Conservation (phyloP, 2,888 invertebrate species). For the Dysmachus trigonus region DNA sequence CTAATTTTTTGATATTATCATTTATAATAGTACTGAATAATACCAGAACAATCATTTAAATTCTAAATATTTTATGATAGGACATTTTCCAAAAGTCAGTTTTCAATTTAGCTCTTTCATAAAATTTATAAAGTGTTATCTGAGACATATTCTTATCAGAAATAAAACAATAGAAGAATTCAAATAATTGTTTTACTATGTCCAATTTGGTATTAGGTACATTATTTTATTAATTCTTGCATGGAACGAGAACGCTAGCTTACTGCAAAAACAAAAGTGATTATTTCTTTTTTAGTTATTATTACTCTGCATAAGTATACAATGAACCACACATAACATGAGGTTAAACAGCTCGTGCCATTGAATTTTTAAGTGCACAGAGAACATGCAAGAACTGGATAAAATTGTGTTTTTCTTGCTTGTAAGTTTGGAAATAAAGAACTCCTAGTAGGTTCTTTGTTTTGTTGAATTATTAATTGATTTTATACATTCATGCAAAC, state of each 20-base stretch:
- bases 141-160: neutral
- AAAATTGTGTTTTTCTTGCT: slow-evolving; percentile 14
- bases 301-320: neutral
- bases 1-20: neutral
- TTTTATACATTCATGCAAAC: slow-evolving; percentile 42
- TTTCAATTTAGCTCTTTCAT: neutral
- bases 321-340: slow-evolving; percentile 28
- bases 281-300: neutral
- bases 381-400: slow-evolving; percentile 44
- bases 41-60: neutral
- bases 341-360: slow-evolving; percentile 40
- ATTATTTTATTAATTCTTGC: slow-evolving; percentile 17
- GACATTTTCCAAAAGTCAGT: neutral
- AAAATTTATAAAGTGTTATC: neutral
- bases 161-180: neutral
- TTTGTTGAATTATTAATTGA: neutral
- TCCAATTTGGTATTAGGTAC: neutral
- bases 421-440: neutral
- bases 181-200: neutral
- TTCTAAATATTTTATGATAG: neutral
- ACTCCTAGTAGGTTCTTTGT: neutral
- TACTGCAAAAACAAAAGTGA: neutral
- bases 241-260: slow-evolving; percentile 8
- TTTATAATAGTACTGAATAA: neutral
- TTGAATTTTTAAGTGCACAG: slow-evolving; percentile 42